A percentile compares a stretch with the other conserved stretches of the same genome.
These are phyloP conservation scores for Prosopocoilus inquinatus DNA, from an alignment of 2,888 invertebrate genomes.

Conservation along the genomic window DNA sequence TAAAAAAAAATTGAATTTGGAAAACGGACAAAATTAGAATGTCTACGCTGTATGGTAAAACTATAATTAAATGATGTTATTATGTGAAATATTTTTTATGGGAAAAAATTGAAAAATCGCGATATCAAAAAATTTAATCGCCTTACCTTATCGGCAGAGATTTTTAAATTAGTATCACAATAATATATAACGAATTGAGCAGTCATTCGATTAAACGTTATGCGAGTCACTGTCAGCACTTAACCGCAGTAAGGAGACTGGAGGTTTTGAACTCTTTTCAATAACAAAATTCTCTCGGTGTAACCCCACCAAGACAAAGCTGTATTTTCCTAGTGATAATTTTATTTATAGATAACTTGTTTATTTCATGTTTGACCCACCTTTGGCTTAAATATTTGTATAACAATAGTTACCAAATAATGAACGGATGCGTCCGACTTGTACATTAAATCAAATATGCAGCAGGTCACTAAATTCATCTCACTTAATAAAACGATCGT, in stretches of 20 bases:
- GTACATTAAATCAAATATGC: too few relatives aligned
- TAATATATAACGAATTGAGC: not conserved
- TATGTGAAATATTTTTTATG: too few relatives aligned
- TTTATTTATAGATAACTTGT: constrained; percentile 19
- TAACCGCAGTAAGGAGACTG: not conserved
- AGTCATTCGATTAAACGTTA: not conserved
- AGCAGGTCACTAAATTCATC: too few relatives aligned
- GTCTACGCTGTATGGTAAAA: too few relatives aligned
- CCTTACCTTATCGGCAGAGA: too few relatives aligned
- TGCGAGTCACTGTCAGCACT: not conserved
- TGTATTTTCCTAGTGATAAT: constrained; percentile 16
- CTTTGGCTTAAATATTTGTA: constrained; percentile 19
- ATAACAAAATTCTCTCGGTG: constrained; percentile 15
- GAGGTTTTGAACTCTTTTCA: constrained; percentile 10
- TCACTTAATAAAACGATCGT: too few relatives aligned
- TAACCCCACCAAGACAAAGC: constrained; percentile 16
- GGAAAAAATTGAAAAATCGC: too few relatives aligned
- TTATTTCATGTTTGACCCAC: constrained; percentile 19
- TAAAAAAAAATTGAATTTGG: too few relatives aligned
- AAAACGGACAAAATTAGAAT: too few relatives aligned
- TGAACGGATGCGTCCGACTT: too few relatives aligned
- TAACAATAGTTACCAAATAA: not conserved
- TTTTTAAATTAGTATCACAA: constrained; percentile 1
- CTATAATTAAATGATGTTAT: too few relatives aligned
- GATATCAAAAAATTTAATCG: too few relatives aligned